These are phyloP conservation scores for Acanthosepion esculentum DNA, from an alignment of 2,888 invertebrate species.

Conservation along the genomic window DNA sequence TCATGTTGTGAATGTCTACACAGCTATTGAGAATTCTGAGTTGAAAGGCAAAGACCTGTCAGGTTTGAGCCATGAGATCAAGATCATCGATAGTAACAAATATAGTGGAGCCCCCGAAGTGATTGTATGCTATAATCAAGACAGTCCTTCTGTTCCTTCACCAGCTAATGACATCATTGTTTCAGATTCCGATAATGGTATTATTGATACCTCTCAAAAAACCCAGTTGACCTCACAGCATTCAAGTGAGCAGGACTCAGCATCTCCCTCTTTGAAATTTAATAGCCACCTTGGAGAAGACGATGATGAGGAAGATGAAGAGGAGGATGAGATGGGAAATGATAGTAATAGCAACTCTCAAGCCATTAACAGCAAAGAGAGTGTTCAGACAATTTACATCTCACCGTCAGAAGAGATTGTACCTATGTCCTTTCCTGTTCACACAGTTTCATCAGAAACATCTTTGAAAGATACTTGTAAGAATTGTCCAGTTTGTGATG, in stretches of 20 bases:
- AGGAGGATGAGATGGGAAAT: background rate
- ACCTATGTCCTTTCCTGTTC: background rate
- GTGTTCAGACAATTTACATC: conserved; percentile 34
- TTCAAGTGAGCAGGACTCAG: background rate
- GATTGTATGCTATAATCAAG: conserved; percentile 49
- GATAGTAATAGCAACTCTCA: conserved; percentile 42
- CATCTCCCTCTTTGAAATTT: background rate
- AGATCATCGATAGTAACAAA: conserved; percentile 24
- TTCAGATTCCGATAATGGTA: conserved; percentile 49
- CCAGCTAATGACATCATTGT: conserved; percentile 52
- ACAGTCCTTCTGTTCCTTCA: conserved; percentile 51
- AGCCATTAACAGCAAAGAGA: background rate
- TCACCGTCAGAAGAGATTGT: conserved; percentile 41
- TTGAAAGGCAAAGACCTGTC: conserved; percentile 51
- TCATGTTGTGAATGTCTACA: conserved; percentile 67
- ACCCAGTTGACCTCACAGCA: too few species aligned
- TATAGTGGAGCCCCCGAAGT: conserved; percentile 4
- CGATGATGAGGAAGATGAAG: background rate
- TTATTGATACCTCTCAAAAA: background rate
- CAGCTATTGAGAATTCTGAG: conserved; percentile 65
- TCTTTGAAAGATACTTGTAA: background rate
- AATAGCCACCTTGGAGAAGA: background rate
- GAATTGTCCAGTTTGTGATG: conserved; percentile 71
- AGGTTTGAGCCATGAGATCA: background rate
- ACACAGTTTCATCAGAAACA: background rate